phyloP scores from a whole-genome alignment of 2,113 vertebrate species.

The Rafetus swinhoei region DNA sequence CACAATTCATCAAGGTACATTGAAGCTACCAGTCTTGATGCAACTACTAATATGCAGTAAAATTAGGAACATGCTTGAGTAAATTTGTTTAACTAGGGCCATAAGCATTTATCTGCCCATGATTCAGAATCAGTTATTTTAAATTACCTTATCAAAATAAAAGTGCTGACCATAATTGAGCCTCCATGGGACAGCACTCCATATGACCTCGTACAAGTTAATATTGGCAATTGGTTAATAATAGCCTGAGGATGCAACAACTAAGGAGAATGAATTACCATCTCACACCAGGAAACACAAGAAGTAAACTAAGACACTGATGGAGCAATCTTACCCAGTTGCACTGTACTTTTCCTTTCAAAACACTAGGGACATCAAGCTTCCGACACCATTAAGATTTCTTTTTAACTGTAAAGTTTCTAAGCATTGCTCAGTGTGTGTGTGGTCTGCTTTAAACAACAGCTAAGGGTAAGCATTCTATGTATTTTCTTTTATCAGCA shows the following conservation, averaged over 20 bases:
- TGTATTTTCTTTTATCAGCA: background rate
- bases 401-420: background rate
- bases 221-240: background rate
- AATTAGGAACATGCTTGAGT: background rate
- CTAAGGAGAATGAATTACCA: background rate
- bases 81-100: background rate
- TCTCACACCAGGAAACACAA: background rate
- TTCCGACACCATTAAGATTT: background rate
- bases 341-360: background rate
- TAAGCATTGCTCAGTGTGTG: background rate
- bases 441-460: constrained; percentile 21
- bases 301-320: background rate
- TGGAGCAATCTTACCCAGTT: background rate
- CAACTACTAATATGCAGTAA: background rate
- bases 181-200: background rate
- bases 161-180: background rate
- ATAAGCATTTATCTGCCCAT: background rate
- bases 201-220: background rate
- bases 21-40: background rate
- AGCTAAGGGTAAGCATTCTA: background rate
- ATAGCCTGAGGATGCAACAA: background rate
- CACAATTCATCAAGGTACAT: background rate
- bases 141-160: background rate
- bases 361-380: background rate
- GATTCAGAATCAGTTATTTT: background rate